Conservation (phyloP, 2,888 invertebrate species). For the Troilus luridus region DNA sequence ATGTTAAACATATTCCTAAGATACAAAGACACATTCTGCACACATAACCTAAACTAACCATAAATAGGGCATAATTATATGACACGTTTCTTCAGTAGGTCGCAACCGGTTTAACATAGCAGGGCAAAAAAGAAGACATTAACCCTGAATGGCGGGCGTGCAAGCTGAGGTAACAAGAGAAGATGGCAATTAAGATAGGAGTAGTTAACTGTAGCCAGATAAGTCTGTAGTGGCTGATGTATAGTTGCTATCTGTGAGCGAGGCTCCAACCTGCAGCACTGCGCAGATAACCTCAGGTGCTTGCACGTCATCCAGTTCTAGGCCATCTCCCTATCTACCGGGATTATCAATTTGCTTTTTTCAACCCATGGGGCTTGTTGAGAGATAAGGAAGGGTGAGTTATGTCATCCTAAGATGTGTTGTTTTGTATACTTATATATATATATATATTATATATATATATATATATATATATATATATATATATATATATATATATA, state of each 20-base stretch:
- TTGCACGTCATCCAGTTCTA: conserved; percentile 30
- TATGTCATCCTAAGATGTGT: not conserved
- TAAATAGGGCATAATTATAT: not conserved
- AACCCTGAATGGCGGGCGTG: not conserved
- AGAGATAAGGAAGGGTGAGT: not conserved
- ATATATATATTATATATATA: no score
- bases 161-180: conserved; percentile 20
- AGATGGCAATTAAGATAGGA: conserved; percentile 32
- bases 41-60: not conserved
- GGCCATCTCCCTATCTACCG: not conserved
- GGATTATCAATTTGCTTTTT: conserved; percentile 12
- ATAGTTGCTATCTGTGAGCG: not conserved
- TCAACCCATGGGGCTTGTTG: not conserved
- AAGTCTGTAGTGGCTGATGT: conserved; percentile 24
- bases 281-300: not conserved
- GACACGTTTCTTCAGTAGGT: not conserved
- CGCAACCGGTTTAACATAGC: not conserved
- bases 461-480: no score
- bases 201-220: conserved; percentile 19
- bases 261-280: not conserved
- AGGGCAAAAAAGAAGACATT: not conserved
- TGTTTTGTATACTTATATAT: not conserved
- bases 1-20: not conserved
- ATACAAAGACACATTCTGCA: not conserved
- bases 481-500: no score